phyloP scores from a whole-genome alignment of 1,140 invertebrate species.

The Penaeus chinensis region DNA sequence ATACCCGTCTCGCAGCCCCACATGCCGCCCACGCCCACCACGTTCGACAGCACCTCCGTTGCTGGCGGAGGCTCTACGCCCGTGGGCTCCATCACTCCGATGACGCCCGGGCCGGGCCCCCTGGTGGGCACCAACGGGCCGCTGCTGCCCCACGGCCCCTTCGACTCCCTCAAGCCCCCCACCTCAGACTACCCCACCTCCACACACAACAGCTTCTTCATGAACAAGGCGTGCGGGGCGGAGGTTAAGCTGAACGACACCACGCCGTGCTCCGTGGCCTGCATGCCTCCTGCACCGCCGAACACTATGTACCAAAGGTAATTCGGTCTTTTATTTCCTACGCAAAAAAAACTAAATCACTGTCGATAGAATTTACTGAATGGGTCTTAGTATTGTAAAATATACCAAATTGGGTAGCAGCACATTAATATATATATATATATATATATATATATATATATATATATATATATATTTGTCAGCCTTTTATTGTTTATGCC shows the following conservation, averaged over 20 bases:
- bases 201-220: constrained; percentile 58
- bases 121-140: constrained; percentile 32
- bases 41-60: constrained; percentile 62
- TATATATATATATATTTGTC: too few species aligned
- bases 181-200: constrained; percentile 70
- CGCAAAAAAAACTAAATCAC: not conserved
- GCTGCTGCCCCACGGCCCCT: constrained; percentile 68
- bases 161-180: constrained; percentile 60
- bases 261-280: constrained; percentile 57
- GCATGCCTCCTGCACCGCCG: constrained; percentile 53
- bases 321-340: not conserved
- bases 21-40: constrained; percentile 53
- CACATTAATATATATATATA: too few species aligned
- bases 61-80: constrained; percentile 66
- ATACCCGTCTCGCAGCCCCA: constrained; percentile 57
- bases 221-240: constrained; percentile 60
- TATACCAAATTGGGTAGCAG: too few species aligned
- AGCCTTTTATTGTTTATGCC: too few species aligned
- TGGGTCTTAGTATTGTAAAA: too few species aligned
- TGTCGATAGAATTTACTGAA: not conserved
- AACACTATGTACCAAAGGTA: constrained; percentile 55
- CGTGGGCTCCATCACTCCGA: constrained; percentile 42
- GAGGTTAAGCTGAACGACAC: constrained; percentile 60
- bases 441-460: too few species aligned
- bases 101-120: constrained; percentile 46